phyloP scores from a whole-genome alignment of 2,113 vertebrate genomes.

The Sceloporus tristichus region DNA sequence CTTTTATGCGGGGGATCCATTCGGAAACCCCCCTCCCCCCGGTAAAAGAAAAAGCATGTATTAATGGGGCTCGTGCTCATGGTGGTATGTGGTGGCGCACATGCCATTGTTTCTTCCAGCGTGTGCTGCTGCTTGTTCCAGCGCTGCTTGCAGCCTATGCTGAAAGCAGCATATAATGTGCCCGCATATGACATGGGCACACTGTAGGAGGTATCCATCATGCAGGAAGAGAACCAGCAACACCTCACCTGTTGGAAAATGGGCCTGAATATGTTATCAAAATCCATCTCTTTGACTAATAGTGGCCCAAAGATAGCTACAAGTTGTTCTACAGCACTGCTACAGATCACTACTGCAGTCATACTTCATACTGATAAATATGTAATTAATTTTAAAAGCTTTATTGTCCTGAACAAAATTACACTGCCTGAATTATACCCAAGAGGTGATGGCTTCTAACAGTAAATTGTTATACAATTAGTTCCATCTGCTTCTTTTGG shows the following conservation, averaged over 20 bases:
- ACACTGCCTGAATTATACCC: slow-evolving; percentile 22
- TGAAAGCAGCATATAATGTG: not conserved
- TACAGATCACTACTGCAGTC: not conserved
- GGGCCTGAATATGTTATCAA: slow-evolving; percentile 16
- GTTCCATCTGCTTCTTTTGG: slow-evolving; percentile 27
- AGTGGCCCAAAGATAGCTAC: not conserved
- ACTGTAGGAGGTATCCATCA: not conserved
- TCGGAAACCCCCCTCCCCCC: too few species aligned
- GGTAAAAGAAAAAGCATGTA: too few species aligned
- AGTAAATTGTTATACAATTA: slow-evolving; percentile 36
- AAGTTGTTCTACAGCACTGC: not conserved
- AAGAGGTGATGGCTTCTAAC: slow-evolving; percentile 2
- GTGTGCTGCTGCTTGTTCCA: too few species aligned
- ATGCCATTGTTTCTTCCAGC: too few species aligned
- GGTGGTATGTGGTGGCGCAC: too few species aligned
- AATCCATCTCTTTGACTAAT: slow-evolving; percentile 14
- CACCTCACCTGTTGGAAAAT: not conserved
- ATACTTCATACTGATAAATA: slow-evolving; percentile 13
- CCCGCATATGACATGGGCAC: not conserved
- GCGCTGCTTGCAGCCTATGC: not conserved
- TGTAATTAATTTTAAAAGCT: slow-evolving; percentile 39
- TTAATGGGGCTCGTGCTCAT: too few species aligned
- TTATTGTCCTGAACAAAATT: slow-evolving; percentile 37
- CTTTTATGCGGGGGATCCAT: too few species aligned
- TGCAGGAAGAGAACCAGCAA: not conserved